Evolutionary conservation across 2,797 vertebrate species (phyloP), one percentile per base, ranked within the genome.

Genomic region (Sebastes ruberrimus): DNA sequence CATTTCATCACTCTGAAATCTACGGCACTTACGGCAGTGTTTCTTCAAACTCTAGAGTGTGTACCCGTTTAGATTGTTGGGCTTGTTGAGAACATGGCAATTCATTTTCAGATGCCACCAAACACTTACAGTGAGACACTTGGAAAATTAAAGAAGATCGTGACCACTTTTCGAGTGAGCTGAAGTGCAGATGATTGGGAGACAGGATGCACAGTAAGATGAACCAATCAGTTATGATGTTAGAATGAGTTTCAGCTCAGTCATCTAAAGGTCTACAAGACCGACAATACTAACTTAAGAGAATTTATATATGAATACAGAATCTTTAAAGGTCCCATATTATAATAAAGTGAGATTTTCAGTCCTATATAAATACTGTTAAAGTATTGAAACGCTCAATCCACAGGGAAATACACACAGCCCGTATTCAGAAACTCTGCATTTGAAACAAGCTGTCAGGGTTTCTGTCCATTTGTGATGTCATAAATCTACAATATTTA

Each of bases 1-100:
- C 78, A 75, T 86, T 90, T 89, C 75, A 78, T 90, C 83, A 86
- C 55, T 68, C 74, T 30, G 46, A 72, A 83, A 84, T 82, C 71
- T 71, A n/a, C 64, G 76, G 28, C 68, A 68, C 72, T 83, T 74
- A 66, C 55, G 23, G 60, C 60, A 20, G 59, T 4, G 14, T 72
- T 77, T 57, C 74, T 55, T 71, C 22, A 69, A 60, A 76, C 64
- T 77, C 70, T 63, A 38, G 11, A 74, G 82, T 76, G 71, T 88
- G 84, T 84, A 74, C 23, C 14, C 16, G 57, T 1, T 79, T 57
- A 57, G 71, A 75, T 62, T 57, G 25, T 68, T 53, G 27, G 63
- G 27, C 63, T 80, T 46, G 53, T 75, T 80, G 61, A 78, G 56
- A 64, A 82, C 30, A 64, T 16, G 22, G 57, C 53, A 35, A 49